A percentile compares a stretch with the other conserved stretches of the same genome.
phyloP scores from a whole-genome alignment of 2,113 vertebrate species.

The Phrynosoma platyrhinos region DNA sequence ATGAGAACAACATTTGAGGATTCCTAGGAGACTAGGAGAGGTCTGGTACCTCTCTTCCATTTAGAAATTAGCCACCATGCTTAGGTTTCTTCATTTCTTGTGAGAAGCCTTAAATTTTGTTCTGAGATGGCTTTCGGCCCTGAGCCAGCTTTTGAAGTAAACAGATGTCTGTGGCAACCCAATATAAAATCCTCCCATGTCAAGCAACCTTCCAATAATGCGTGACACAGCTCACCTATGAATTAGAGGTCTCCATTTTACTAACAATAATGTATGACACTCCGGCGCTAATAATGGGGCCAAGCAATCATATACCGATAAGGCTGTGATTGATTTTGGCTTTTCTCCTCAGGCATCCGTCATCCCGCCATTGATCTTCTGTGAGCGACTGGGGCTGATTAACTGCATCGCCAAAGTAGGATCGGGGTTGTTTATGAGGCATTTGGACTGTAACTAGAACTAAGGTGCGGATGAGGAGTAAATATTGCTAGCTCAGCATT shows the following conservation, averaged over 20 bases:
- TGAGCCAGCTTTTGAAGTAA: constrained; percentile 34
- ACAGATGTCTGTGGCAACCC: constrained; percentile 52
- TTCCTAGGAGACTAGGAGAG: not conserved
- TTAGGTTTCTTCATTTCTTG: constrained; percentile 3
- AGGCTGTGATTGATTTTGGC: constrained; percentile 74
- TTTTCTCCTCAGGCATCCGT: constrained; percentile 71
- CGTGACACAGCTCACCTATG: constrained; percentile 46
- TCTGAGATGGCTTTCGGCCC: not conserved
- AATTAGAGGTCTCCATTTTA: constrained; percentile 64
- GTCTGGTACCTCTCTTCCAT: not conserved
- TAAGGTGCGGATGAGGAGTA: constrained; percentile 9
- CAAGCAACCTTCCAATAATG: constrained; percentile 41
- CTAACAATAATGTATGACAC: constrained; percentile 70
- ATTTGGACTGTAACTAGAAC: constrained; percentile 19
- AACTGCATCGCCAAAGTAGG: constrained; percentile 57
- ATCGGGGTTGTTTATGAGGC: constrained; percentile 60
- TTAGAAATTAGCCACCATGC: not conserved
- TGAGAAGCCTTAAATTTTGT: constrained; percentile 33
- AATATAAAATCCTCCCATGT: constrained; percentile 36
- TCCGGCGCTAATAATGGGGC: constrained; percentile 73
- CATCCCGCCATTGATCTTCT: constrained; percentile 76
- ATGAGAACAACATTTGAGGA: not conserved
- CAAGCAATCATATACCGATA: constrained; percentile 79
- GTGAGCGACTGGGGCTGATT: constrained; percentile 60
- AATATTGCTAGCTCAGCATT: not conserved